phyloP scores from a whole-genome alignment of 2,888 invertebrate species.

The Acronicta alni region DNA sequence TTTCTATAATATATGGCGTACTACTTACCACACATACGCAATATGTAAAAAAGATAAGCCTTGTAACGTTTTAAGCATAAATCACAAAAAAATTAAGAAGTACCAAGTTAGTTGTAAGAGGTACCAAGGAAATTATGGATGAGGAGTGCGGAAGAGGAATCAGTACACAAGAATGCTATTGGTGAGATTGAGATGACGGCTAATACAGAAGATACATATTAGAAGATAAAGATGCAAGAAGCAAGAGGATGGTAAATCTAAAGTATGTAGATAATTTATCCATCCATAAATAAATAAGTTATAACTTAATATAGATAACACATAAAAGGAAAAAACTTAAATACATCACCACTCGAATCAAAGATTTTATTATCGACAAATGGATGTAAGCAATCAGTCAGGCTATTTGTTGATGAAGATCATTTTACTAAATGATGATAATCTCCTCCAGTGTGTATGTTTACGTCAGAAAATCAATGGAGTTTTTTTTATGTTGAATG shows the following conservation, averaged over 20 bases:
- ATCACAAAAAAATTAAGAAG: no score
- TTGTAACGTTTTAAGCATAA: no score
- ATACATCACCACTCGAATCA: conserved; percentile 16
- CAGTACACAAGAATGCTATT: background rate
- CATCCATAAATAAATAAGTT: background rate
- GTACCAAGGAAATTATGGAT: no score
- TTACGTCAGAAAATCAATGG: conserved; percentile 8
- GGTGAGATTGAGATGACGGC: no score
- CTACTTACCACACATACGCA: no score
- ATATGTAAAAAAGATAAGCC: no score
- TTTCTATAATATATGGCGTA: no score
- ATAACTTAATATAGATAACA: background rate
- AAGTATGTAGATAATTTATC: background rate
- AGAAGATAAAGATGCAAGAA: background rate
- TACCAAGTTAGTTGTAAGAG: no score
- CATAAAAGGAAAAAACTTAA: conserved; percentile 9
- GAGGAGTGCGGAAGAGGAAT: no score
- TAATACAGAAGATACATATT: no score
- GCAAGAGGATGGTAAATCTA: background rate
- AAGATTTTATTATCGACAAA: conserved; percentile 15
- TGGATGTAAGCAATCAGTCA: conserved; percentile 17
- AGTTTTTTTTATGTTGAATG: background rate
- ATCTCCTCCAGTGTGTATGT: conserved; percentile 14
- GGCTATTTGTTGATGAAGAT: conserved; percentile 6
- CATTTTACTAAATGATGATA: conserved; percentile 36